Evolutionary conservation across 2,113 vertebrate genomes (phyloP), one percentile per base, ranked within the genome.

Genomic region (Paramormyrops kingsleyae): DNA sequence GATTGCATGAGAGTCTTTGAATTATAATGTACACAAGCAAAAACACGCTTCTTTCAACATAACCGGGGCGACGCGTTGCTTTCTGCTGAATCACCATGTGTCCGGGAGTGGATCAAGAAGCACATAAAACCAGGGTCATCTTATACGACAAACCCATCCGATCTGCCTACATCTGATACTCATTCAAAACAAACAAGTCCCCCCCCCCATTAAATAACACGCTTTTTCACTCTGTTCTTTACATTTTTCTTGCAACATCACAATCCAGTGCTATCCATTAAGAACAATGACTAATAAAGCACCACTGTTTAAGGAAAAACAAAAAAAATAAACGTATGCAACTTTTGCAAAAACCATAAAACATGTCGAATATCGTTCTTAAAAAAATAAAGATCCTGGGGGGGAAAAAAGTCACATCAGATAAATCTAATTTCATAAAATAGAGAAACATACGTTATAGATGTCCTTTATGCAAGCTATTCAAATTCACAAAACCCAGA

Each of bases 211-310:
- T 90, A 88, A 44, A 86, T 80, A 80, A 87, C 70, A 46, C 24
- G 5, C 31, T 88, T 53, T 77, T 21, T 17, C 44, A 35, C 56
- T 44, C 35, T 56, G 74, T 2, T 70, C 88, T 77, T 89, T 83
- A 24, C 87, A 80, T n/a, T 80, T 88, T 80, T 88, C 88, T 90
- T 87, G 59, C 80, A 90, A 87, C 80, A 83, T 35, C 42, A 17
- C 9, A 89, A 59, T 59, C 62, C 89, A 56, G 87, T 53, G 89
- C 80, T 49, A 15, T 27, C 83, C 49, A 39, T 90, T 88, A 87
- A 90, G 59, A 59, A 83, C 80, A 27, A 87, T 35, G n/a, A 77
- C 46, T 44, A 52, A 88, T 77, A 31, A 31, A 56, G n/a, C 17
- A 74, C 80, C n/a, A 77, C 44, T 8, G 49, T 17, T 31, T 87